Evolutionary conservation across 2,113 vertebrate genomes (phyloP).

Genomic region (Lophochroa leadbeateri): DNA sequence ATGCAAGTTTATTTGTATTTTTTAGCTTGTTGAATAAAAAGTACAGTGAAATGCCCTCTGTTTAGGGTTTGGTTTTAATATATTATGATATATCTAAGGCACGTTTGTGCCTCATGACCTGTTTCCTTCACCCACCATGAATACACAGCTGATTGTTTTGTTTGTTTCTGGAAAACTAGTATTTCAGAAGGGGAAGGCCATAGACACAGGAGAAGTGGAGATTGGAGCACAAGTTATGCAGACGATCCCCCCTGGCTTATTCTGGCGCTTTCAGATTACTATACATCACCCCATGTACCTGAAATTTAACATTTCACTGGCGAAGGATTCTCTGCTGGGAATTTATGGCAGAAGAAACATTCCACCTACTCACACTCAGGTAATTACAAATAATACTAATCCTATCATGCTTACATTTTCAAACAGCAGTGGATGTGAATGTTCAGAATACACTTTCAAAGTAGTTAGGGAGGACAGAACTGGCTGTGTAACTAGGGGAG

Average conservation of each 20-base stretch:
- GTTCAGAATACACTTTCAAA: background rate
- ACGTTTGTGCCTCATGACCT: background rate
- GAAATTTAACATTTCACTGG: slow-evolving; percentile 96
- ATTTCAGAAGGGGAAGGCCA: slow-evolving; percentile 88
- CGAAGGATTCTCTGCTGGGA: slow-evolving; percentile 92
- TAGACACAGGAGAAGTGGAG: slow-evolving; percentile 94
- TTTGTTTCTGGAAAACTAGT: slow-evolving; percentile 75
- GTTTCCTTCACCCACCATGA: background rate
- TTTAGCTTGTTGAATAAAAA: background rate
- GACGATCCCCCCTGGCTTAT: slow-evolving; percentile 92
- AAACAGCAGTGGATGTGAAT: background rate
- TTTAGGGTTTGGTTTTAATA: background rate
- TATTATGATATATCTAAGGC: background rate
- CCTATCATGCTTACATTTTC: background rate
- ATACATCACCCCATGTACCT: slow-evolving; percentile 94
- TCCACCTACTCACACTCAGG: slow-evolving; percentile 98
- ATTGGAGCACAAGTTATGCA: slow-evolving; percentile 92
- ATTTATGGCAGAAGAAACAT: slow-evolving; percentile 98
- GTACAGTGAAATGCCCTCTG: background rate
- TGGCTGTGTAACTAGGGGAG: background rate
- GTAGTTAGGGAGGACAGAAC: background rate
- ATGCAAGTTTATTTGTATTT: background rate
- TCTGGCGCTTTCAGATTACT: slow-evolving; percentile 97
- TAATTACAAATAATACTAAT: slow-evolving; percentile 60
- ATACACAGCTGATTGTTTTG: background rate